A percentile compares a stretch with the other conserved stretches of the same genome.
These are phyloP conservation scores for Crotalus helleri DNA, from an alignment of 2,113 vertebrate genomes.

Conservation along the genomic window DNA sequence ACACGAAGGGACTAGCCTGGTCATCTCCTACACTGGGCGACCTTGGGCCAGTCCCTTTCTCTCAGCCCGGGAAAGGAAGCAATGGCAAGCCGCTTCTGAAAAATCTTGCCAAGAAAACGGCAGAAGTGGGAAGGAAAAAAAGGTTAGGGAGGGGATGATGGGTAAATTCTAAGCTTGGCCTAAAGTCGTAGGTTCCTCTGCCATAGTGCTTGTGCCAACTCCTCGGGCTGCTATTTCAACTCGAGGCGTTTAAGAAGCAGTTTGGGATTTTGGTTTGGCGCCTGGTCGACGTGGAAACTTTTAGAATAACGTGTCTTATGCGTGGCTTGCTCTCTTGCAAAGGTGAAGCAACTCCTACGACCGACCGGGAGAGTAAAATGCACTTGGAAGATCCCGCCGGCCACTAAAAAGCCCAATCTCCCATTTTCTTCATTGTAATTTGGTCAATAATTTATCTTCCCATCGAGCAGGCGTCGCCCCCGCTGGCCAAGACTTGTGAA, in stretches of 20 bases:
- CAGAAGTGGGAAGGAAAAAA: neutral
- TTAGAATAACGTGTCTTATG: neutral
- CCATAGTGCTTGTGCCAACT: neutral
- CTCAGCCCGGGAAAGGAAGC: neutral
- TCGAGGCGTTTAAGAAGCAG: neutral
- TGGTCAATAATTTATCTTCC: conserved; percentile 65
- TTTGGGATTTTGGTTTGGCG: neutral
- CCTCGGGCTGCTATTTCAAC: neutral
- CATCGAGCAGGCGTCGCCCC: conserved; percentile 52
- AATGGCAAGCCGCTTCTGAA: neutral
- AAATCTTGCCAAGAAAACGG: neutral
- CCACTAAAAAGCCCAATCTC: neutral
- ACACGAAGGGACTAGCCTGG: neutral
- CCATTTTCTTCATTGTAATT: conserved; percentile 43
- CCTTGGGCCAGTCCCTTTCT: neutral
- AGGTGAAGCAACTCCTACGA: neutral
- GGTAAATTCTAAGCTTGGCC: neutral
- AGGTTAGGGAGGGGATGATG: neutral
- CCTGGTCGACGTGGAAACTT: neutral
- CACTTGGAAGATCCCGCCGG: conserved; percentile 6
- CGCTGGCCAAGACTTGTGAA: conserved; percentile 69
- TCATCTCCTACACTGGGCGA: neutral
- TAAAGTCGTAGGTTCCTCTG: neutral
- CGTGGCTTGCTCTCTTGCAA: neutral
- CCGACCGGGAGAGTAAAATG: neutral